Evolutionary conservation across 2,797 vertebrate genomes (phyloP).

Genomic region (Tenualosa thibaudeaui): DNA sequence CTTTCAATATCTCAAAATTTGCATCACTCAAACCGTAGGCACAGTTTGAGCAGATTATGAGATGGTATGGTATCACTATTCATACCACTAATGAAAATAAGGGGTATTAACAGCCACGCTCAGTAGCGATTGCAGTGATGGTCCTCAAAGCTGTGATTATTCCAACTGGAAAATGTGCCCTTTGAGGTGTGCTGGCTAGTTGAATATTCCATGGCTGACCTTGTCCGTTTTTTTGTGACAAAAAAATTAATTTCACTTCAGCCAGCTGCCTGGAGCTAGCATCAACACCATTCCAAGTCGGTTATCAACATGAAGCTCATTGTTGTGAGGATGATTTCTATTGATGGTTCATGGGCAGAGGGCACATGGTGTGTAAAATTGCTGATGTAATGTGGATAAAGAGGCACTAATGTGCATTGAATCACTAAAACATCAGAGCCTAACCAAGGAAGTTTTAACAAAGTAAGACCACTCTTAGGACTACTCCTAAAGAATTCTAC

Average conservation of each 20-base stretch:
- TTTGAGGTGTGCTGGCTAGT: background rate
- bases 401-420: background rate
- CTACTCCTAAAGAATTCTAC: background rate
- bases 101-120: background rate
- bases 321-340: background rate
- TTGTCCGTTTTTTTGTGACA: background rate
- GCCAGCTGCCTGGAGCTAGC: background rate
- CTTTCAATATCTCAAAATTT: no score
- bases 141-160: background rate
- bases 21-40: no score
- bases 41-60: background rate
- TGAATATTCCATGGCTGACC: background rate
- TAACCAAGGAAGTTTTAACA: background rate
- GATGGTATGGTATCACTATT: no score
- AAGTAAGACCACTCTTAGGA: background rate
- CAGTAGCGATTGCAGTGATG: background rate
- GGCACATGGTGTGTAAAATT: background rate
- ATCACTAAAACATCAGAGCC: background rate
- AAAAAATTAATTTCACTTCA: background rate
- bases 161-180: background rate
- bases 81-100: background rate
- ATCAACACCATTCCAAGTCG: background rate
- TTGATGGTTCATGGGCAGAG: constrained; percentile 3
- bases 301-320: background rate
- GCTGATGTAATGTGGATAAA: constrained; percentile 12